A percentile compares a stretch with the other conserved stretches of the same genome.
These are phyloP conservation scores for Zoroaster sp. DNA, from an alignment of 53 echinoderm and acorn worm genomes.

Conservation along the genomic window DNA sequence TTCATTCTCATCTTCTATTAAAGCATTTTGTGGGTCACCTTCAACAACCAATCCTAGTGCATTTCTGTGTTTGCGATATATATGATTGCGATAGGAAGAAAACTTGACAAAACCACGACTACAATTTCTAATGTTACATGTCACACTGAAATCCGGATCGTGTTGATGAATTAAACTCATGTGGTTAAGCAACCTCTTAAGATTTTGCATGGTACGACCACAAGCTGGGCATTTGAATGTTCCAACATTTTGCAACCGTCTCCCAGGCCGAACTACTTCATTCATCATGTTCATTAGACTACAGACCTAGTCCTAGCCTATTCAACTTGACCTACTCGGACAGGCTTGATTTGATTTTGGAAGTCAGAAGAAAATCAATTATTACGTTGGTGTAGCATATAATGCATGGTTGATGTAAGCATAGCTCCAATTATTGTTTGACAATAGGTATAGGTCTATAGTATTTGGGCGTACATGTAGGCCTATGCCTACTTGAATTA, in stretches of 20 bases:
- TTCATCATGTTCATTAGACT: too few relatives aligned
- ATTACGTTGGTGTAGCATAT: too few relatives aligned
- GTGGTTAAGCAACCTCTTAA: conserved; percentile 15
- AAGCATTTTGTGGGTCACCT: background rate
- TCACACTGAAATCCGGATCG: conserved; percentile 8
- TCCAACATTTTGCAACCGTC: background rate
- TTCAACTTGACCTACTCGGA: too few relatives aligned
- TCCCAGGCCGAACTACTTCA: background rate
- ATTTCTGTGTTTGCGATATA: conserved; percentile 35
- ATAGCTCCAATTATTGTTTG: too few relatives aligned
- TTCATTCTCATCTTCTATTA: too few relatives aligned
- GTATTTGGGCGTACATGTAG: too few relatives aligned
- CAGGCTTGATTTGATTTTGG: too few relatives aligned
- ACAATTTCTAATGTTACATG: conserved; percentile 37
- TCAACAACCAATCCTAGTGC: conserved; percentile 5
- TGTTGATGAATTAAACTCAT: conserved; percentile 23
- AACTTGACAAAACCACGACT: conserved; percentile 27
- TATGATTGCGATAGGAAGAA: conserved; percentile 32
- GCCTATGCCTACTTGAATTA: too few relatives aligned
- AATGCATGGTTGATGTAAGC: too few relatives aligned
- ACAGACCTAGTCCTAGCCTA: too few relatives aligned
- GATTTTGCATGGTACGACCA: background rate
- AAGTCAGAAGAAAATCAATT: too few relatives aligned
- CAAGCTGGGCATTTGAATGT: conserved; percentile 17
- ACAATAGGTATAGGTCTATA: too few relatives aligned